Base-by-base conservation (phyloP, 35 echinoderm and acorn worm genomes). In the Strongylocentrotus purpuratus region DNA sequence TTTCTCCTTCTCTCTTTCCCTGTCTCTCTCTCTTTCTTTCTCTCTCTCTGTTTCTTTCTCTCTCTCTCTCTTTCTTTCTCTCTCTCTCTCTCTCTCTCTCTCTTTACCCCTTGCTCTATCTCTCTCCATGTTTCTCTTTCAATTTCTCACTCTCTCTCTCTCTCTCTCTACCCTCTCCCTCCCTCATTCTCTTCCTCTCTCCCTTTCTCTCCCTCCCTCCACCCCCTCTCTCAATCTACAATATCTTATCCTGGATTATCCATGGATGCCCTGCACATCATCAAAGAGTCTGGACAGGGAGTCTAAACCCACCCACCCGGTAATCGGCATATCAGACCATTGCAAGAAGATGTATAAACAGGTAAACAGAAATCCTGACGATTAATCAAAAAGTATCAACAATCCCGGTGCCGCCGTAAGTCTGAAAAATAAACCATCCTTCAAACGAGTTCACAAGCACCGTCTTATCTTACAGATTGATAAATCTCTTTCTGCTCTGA, bases 331-430 rank as follows among this genome's bases (percentile, higher is more conserved):
- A 59, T 59, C 61, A 70, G 61, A 70, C 61, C 25, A 11, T 70
- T 70, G 17, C 61, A 70, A 20, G 13, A 70, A 20, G 61, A 20
- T 28, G 17, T 20, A 70, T 70, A 70, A 5, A 70, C 65, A 78
- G 65, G 65, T 78, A 78, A 78, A 78, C 65, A 78, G 22, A n/a
- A 28, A 78, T 78, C 22, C 65, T 78, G 65, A 22, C 20, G 65
- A 78, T n/a, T 78, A 78, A 78, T 78, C 65, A 78, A 78, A 78
- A 78, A n/a, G 65, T 78, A 78, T 78, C 65, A 78, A 78, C 65
- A 78, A 78, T 78, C 65, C 65, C 22, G 65, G 65, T 78, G 65
- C 65, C 65, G 65, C 22, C 65, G 65, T 78, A 78, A 78, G 65
- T 78, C 65, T 78, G 65, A 78, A 78, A 78, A 78, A 78, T 78